phyloP scores from a whole-genome alignment of 2,888 invertebrate species.

The Osmoderma eremita region DNA sequence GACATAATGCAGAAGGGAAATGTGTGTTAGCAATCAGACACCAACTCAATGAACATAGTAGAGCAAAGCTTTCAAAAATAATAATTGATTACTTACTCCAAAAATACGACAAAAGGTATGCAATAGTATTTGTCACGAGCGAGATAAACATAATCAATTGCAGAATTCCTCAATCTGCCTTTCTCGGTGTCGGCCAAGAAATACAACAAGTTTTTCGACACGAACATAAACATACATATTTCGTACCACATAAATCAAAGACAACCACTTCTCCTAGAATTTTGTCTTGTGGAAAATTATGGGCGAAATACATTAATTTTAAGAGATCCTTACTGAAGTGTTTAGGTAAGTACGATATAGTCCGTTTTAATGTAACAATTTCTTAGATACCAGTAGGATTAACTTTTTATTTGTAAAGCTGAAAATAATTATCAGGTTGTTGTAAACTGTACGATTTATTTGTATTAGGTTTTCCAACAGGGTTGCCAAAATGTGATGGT shows the following conservation, averaged over 20 bases:
- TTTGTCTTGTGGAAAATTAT: not conserved
- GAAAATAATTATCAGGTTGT: not conserved
- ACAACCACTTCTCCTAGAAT: not conserved
- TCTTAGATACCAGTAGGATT: not conserved
- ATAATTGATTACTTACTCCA: not conserved
- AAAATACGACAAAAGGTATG: slow-evolving; percentile 3
- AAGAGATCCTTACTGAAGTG: not conserved
- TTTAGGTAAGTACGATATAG: too few species aligned
- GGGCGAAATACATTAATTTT: slow-evolving; percentile 1
- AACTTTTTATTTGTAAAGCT: not conserved
- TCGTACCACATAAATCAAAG: not conserved
- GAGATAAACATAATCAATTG: not conserved
- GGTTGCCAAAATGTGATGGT: not conserved
- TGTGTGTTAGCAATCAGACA: not conserved
- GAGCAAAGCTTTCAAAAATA: not conserved
- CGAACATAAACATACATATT: slow-evolving; percentile 4
- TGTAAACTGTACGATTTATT: not conserved
- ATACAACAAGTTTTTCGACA: not conserved
- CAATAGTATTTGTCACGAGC: not conserved
- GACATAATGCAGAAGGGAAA: not conserved
- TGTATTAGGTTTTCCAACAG: not conserved
- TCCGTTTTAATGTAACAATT: not conserved
- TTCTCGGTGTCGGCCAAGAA: not conserved
- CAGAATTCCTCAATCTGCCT: not conserved
- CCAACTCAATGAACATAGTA: not conserved